Base-by-base conservation (phyloP, 2,113 vertebrate genomes). In the Trochalopteron elliotii region DNA sequence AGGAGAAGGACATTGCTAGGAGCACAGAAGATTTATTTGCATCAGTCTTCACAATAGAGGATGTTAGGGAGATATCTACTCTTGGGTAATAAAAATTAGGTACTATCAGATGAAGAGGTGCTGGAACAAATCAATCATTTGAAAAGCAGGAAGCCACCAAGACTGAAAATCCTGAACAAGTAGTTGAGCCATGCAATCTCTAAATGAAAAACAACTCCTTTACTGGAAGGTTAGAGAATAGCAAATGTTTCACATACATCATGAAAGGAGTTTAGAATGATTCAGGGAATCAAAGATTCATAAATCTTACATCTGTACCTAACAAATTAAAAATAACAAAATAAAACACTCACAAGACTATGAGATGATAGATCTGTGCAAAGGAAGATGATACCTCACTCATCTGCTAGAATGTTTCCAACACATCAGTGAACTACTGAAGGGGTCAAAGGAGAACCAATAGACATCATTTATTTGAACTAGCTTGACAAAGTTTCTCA, bases 81-180 rank as follows among this genome's bases (percentile, higher is more conserved):
- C 68, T 40, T 72, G 52, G 45, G 87, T 93, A 96, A 96, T 96
- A 94, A 96, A 93, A 94, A 96, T 93, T 70, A 93, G 91, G 82
- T 72, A 77, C 50, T 88, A 93, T 95, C 91, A 95, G 90, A 90
- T 96, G 82, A 96, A 94, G 89, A 95, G 24, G 75, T 90, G 74
- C 64, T 93, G 90, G 63, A 96, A 91, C 67, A 91, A 95, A 96
- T 93, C 89, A 95, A 96, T 96, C 91, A 96, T 88, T 80, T 88
- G 57, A 94, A 92, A 93, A 93, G 78, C 74, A 90, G 70, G 78
- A 96, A 95, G 55, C 33, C 55, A 80, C 63, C 57, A 87, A 24
- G 30, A 80, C 75, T 1, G 7, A 92, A 93, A 95, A 90, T 47
- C 31, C 60, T 86, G 79, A 83, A 69, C 21, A 74, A 77, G 72